Evolutionary conservation across 2,888 invertebrate species (phyloP).

Genomic region (Cephus sareptanus): DNA sequence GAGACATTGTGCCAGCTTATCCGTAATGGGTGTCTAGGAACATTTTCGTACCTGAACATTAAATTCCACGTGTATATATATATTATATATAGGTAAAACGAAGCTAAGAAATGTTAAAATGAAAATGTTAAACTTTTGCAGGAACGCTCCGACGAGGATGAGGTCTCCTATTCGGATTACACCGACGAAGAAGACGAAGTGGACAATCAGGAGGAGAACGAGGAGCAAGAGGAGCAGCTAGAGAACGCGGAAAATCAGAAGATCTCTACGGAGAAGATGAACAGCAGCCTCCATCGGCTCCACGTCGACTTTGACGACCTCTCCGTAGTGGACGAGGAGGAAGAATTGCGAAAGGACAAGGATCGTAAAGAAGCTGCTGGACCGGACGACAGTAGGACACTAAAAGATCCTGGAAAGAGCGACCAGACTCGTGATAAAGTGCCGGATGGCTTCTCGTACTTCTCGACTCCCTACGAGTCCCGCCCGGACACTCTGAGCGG

Average conservation of each 20-base stretch:
- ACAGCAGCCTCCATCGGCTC: constrained; percentile 45
- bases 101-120: no score
- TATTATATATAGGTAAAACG: no score
- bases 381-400: constrained; percentile 12
- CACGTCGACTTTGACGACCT: constrained; percentile 75
- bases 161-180: constrained; percentile 26
- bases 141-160: constrained; percentile 33
- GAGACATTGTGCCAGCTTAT: no score
- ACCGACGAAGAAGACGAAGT: constrained; percentile 42
- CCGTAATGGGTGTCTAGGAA: no score
- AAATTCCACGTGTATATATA: no score
- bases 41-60: no score
- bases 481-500: constrained; percentile 29
- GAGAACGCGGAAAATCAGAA: constrained; percentile 65
- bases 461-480: constrained; percentile 25
- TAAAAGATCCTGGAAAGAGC: background rate
- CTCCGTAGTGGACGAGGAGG: constrained; percentile 81
- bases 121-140: background rate
- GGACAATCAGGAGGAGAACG: constrained; percentile 60
- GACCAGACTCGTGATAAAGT: background rate
- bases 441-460: constrained; percentile 12
- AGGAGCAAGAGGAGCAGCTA: constrained; percentile 44
- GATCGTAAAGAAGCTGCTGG: constrained; percentile 27
- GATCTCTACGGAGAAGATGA: constrained; percentile 67
- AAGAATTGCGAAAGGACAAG: constrained; percentile 55